These are phyloP conservation scores for Colletes gigas DNA, from an alignment of 1,140 invertebrate genomes.

Conservation along the genomic window DNA sequence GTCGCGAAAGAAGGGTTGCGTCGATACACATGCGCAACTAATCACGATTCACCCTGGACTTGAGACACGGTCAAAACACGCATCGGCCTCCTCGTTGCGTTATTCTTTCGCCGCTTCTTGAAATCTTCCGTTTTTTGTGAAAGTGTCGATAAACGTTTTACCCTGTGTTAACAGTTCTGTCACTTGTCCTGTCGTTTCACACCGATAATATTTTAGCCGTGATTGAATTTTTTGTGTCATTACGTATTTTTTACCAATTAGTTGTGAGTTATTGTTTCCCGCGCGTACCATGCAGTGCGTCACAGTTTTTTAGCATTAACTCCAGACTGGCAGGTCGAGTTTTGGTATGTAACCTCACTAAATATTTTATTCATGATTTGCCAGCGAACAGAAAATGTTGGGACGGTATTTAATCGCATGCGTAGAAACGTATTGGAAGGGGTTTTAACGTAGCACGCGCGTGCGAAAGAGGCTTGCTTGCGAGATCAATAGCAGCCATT, in stretches of 20 bases:
- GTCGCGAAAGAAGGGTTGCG: conserved; percentile 43
- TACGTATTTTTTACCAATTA: background rate
- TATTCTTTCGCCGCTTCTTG: conserved; percentile 27
- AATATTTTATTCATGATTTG: background rate
- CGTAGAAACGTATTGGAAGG: conserved; percentile 27
- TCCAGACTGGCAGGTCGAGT: conserved; percentile 57
- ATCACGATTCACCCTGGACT: conserved; percentile 70
- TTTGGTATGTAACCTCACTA: conserved; percentile 66
- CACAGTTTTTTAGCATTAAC: conserved; percentile 77
- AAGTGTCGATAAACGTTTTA: background rate
- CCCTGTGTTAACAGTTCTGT: conserved; percentile 9
- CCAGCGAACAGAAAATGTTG: background rate
- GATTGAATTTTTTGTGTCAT: background rate
- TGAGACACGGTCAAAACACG: conserved; percentile 58
- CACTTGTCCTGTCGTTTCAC: background rate
- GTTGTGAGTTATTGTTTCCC: conserved; percentile 46
- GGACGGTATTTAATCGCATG: conserved; percentile 13
- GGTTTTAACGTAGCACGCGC: conserved; percentile 43
- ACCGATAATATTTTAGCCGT: background rate
- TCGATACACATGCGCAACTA: conserved; percentile 67
- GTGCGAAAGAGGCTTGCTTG: conserved; percentile 35
- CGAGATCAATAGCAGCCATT: conserved; percentile 69
- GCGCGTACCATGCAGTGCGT: conserved; percentile 67
- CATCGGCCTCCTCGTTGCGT: conserved; percentile 40
- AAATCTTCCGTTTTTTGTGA: conserved; percentile 28